Base-by-base conservation (phyloP, 2,888 invertebrate species). In the Dasypogon diadema region DNA sequence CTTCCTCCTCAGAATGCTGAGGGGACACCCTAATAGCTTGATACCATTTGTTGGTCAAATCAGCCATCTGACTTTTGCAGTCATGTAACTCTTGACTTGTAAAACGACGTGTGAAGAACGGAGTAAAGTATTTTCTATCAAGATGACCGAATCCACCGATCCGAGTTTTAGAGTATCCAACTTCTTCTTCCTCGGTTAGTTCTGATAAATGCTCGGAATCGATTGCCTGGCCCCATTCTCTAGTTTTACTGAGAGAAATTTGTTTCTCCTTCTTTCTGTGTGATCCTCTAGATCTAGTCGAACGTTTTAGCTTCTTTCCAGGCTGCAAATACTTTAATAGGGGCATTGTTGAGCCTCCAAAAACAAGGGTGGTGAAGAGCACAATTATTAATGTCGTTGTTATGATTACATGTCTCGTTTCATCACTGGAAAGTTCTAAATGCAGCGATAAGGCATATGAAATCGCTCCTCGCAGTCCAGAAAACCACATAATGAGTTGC, bases 401-500 rank as follows among this genome's bases (percentile, higher is more conserved):
- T 75, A 99, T 97, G 75, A 99, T 94, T 21, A 99, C 97, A 83
- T 97, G 96, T 4, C 98, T 90, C 0, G 96, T 98, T 87, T 98
- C 97, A 83, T 95, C 94, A 68, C 83, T 85, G 68, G 95, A 95
- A 81, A 98, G 93, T 80, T 96, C 95, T 82, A 99, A 90, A 88
- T 99, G 98, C 73, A 99, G 90, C 0, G 98, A 97, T 18, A 99
- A 88, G 1, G 99, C 99, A 87, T 99, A 99, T 0, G 99, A 98
- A 84, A 99, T 98, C 6, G 99, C 99, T 42, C 99, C 99, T 75
- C 99, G 90, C 78, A 99, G 87, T 56, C 98, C 95, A 85, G 97
- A 97, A 85, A 98, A 98, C 98, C 98, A 99, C 98, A 99, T 99
- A 77, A 99, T 97, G 83, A 98, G 98, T 92, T 98, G 98, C 96